phyloP scores from a whole-genome alignment of 2,888 invertebrate species.

The Scaptomyza flava region DNA sequence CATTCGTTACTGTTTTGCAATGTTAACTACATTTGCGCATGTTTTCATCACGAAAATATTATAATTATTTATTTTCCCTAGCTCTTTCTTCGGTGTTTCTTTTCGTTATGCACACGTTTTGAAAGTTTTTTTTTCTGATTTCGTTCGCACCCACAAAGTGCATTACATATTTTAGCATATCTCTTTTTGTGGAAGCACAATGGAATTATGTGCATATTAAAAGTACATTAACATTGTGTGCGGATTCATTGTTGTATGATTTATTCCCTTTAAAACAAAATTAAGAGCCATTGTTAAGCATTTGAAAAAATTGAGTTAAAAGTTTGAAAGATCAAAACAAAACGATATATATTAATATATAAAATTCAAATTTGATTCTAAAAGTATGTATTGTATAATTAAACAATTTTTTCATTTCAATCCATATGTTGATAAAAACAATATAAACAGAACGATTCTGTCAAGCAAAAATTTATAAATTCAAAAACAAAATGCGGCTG shows the following conservation, averaged over 20 bases:
- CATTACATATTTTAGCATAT: slow-evolving; percentile 23
- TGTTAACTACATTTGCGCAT: slow-evolving; percentile 72
- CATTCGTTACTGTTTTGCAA: slow-evolving; percentile 74
- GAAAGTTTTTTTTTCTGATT: neutral
- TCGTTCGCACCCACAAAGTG: slow-evolving; percentile 13
- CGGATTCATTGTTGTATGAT: slow-evolving; percentile 1
- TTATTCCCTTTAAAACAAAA: slow-evolving; percentile 4
- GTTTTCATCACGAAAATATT: slow-evolving; percentile 59
- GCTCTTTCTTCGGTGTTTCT: neutral
- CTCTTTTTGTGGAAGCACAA: slow-evolving; percentile 24
- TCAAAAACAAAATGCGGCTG: slow-evolving; percentile 36
- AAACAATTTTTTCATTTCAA: neutral
- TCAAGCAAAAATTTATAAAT: slow-evolving; percentile 22
- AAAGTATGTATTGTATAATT: neutral
- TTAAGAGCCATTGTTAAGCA: neutral
- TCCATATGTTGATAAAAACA: neutral
- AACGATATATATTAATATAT: too few relatives aligned
- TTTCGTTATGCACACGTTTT: neutral
- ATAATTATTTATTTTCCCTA: slow-evolving; percentile 47
- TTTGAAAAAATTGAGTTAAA: neutral
- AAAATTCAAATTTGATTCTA: too few relatives aligned
- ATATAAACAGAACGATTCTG: slow-evolving; percentile 4
- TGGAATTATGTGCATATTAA: slow-evolving; percentile 70
- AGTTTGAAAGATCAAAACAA: too few relatives aligned
- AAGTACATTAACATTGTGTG: slow-evolving; percentile 53